Evolutionary conservation across 1,140 invertebrate genomes (phyloP), one percentile per base, ranked within the genome.

Genomic region (Musca domestica): DNA sequence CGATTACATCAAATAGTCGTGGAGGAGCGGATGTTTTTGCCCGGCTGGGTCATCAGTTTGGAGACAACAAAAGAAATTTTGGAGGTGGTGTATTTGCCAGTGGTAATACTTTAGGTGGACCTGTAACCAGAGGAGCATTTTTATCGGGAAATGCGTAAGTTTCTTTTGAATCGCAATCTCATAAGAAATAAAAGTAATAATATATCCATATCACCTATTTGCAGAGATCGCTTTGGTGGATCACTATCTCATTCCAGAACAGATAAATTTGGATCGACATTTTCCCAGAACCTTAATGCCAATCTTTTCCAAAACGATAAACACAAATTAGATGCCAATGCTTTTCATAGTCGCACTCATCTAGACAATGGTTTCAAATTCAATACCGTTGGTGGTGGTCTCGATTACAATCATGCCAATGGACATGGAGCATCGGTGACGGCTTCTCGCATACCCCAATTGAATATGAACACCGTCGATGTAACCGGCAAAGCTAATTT

Each of bases 381-480:
- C n/a, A 71, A 76, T 67, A 70, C 71, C 22, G 74, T 77, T 20
- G 76, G 76, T 0, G 76, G 70, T 7, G 73, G 72, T 0, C 17
- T 78, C 10, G 72, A 74, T 61, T n/a, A 74, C 30, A 69, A 74
- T 0, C 67, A 70, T 1, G 19, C 69, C 9, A 23, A 23, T 12
- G 75, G 72, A 14, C 75, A 78, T 54, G 70, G 70, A 14, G 71
- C 72, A 2, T 52, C 72, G 0, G 3, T 78, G 47, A 71, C 71
- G 12, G 66, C 74, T 10, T 70, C 30, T 22, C 73, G 72, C 66
- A 65, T 73, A 47, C 76, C 76, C 0, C 64, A 75, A 49, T 66
- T 71, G 12, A 69, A 74, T 67, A 68, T 74, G 71, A 78, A 77
- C 5, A 69, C 71, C 2, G 64, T 74, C 56, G 66, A 77, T 20